Base-by-base conservation (phyloP, 1,140 invertebrate genomes). In the Drosophila punjabiensis region DNA sequence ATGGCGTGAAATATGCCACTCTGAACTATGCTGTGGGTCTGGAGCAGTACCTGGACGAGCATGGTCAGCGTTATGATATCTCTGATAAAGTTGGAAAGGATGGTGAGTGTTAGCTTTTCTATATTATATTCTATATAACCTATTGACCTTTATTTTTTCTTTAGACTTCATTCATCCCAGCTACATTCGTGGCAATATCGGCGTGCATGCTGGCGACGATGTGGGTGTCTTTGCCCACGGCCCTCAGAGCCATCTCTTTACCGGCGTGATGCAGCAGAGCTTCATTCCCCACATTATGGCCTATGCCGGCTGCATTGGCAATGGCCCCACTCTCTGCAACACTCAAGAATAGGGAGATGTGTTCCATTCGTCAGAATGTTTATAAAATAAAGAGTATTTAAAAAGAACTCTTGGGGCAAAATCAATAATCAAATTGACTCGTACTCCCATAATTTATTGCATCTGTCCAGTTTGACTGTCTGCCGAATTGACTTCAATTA, bases 11-110 rank as follows among this genome's bases (percentile, higher is more conserved):
- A 0, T 97, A 97, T 80, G 95, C 96, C 0, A 96, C 96, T 0
- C 94, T 98, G 9, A 95, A 95, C 37, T 97, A 97, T 79, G 96
- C 96, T 0, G 97, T 96, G 81, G 96, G 96, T 13, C 94, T 94
- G 5, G 95, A 95, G 3, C 95, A 94, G 77, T 93, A 93, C 16
- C 70, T 60, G 64, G 86, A 89, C 18, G 71, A 60, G 1, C 18
- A 74, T 0, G 86, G 86, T 2, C 37, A 89, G 6, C 82, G 86
- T 16, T 74, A 76, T 35, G 86, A 89, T 53, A n/a, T 89, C 7
- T 62, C 68, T 5, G 64, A 71, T 16, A 8, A 71, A n/a, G 74
- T 89, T 39, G 70, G 69, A 7, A 37, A 79, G 16, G 59, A 63
- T 4, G 66, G 77, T 79, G 20, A 55, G 58, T 50, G 24, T n/a